Conservation (phyloP, 2,113 vertebrate species). For the Cochlearius cochlearius region DNA sequence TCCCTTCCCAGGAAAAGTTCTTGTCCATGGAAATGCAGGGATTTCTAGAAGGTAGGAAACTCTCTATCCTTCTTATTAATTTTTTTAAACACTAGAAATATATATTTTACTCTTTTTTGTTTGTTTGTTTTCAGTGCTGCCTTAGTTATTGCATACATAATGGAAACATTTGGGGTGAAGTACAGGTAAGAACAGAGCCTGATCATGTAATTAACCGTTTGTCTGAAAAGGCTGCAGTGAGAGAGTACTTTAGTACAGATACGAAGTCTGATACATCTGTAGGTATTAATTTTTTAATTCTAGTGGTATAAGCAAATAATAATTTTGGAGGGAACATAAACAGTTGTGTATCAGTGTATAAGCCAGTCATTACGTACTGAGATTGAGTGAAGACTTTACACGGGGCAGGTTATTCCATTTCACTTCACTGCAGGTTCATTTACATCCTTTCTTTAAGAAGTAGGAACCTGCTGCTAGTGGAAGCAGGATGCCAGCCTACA, state of each 20-base stretch:
- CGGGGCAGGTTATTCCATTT: not conserved
- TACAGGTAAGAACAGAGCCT: slow-evolving; percentile 83
- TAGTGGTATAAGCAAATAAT: not conserved
- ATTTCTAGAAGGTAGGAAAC: slow-evolving; percentile 95
- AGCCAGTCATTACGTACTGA: not conserved
- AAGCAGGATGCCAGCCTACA: not conserved
- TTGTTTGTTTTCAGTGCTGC: slow-evolving; percentile 84
- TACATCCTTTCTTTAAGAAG: not conserved
- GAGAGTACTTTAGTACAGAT: not conserved
- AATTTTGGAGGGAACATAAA: not conserved
- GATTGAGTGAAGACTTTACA: not conserved
- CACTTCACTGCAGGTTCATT: not conserved
- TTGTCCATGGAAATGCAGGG: slow-evolving; percentile 98
- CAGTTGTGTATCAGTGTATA: too few relatives aligned
- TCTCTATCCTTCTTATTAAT: not conserved
- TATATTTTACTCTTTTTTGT: not conserved
- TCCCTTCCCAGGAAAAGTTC: slow-evolving; percentile 87
- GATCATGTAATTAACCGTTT: not conserved
- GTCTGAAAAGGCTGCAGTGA: not conserved
- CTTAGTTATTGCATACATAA: slow-evolving; percentile 99
- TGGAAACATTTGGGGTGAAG: slow-evolving; percentile 99
- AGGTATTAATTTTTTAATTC: not conserved
- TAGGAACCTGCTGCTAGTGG: not conserved
- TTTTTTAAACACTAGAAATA: not conserved
- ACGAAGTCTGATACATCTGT: not conserved